A percentile compares a stretch with the other conserved stretches of the same genome.
Evolutionary conservation across 2,797 vertebrate species (phyloP).

Genomic region (Eulemur coronatus): DNA sequence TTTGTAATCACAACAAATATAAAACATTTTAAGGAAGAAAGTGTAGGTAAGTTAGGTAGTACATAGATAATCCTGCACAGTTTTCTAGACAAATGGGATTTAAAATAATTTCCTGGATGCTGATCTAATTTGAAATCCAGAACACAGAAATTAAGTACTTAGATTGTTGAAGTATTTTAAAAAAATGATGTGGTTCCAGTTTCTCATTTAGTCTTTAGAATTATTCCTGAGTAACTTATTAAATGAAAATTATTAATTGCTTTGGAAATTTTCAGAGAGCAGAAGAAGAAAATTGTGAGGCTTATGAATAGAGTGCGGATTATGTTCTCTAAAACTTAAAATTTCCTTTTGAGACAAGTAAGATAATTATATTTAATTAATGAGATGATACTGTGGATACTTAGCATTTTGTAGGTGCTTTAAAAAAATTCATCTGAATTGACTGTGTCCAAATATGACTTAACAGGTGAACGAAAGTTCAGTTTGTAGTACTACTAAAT

Average conservation of each 20-base stretch:
- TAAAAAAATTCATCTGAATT: constrained; percentile 2
- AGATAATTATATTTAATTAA: constrained; percentile 31
- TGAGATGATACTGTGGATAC: not conserved
- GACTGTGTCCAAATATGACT: not conserved
- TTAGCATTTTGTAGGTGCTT: constrained; percentile 2
- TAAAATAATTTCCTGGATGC: not conserved
- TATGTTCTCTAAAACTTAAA: constrained; percentile 19
- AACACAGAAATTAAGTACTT: constrained; percentile 34
- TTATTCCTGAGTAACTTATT: not conserved
- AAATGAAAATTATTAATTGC: constrained; percentile 8
- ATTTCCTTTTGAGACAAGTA: constrained; percentile 1
- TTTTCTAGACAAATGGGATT: not conserved
- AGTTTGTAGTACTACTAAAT: constrained; percentile 3
- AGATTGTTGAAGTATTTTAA: constrained; percentile 2
- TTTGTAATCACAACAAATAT: constrained; percentile 43
- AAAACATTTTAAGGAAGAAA: not conserved
- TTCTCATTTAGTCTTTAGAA: constrained; percentile 38
- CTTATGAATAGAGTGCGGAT: not conserved
- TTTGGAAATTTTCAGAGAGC: not conserved
- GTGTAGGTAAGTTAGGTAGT: constrained; percentile 1
- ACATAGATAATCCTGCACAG: not conserved
- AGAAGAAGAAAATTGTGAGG: constrained; percentile 24
- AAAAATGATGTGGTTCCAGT: not conserved
- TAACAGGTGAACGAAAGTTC: not conserved
- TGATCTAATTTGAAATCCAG: constrained; percentile 15